phyloP scores from a whole-genome alignment of 30 jellyfish, hydroid and myxozoan species.

The Mastigias papua region DNA sequence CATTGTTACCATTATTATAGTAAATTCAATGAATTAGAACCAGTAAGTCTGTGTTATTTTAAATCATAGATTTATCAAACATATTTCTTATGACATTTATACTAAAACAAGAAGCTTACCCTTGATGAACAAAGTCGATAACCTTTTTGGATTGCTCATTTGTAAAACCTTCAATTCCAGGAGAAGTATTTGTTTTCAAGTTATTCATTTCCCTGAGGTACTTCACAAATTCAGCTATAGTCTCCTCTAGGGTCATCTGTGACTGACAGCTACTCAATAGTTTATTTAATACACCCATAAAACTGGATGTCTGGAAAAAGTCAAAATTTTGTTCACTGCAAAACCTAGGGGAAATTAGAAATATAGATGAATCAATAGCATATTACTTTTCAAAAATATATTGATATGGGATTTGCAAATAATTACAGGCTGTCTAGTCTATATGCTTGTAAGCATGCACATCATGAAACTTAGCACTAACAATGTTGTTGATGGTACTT shows the following conservation, averaged over 20 bases:
- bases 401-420: too few relatives aligned
- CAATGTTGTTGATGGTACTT: too few relatives aligned
- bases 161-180: conserved; percentile 51
- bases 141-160: conserved; percentile 43
- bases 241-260: conserved; percentile 10
- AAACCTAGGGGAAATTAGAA: conserved; percentile 29
- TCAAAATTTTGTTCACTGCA: conserved; percentile 43
- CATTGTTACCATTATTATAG: too few relatives aligned
- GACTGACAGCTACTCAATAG: conserved; percentile 26
- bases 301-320: conserved; percentile 38
- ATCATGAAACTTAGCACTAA: too few relatives aligned
- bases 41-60: too few relatives aligned
- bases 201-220: conserved; percentile 24
- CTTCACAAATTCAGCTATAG: conserved; percentile 10
- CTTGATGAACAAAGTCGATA: conserved; percentile 41
- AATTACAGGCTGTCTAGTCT: too few relatives aligned
- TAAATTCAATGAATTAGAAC: too few relatives aligned
- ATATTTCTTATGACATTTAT: not conserved
- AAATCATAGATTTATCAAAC: too few relatives aligned
- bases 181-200: not conserved
- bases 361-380: too few relatives aligned
- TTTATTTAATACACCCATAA: conserved; percentile 49
- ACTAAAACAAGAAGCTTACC: conserved; percentile 12
- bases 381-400: too few relatives aligned
- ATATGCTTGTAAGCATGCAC: too few relatives aligned